Conservation (phyloP, 1,140 invertebrate species). For the Heliconius eleuchia region DNA sequence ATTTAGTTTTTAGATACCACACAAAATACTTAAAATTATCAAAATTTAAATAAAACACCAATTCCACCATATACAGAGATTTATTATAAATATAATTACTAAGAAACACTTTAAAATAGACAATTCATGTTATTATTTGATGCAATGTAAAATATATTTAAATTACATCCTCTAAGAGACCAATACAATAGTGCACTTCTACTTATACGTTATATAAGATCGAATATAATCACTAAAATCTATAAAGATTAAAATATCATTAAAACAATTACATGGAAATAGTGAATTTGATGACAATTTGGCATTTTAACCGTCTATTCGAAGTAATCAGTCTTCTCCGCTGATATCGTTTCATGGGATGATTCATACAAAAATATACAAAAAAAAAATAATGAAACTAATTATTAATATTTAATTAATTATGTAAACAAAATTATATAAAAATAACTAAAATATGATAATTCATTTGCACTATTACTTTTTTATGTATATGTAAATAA, state of each 20-base stretch:
- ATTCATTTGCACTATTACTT: not conserved
- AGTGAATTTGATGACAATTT: slow-evolving; percentile 44
- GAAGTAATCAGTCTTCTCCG: slow-evolving; percentile 75
- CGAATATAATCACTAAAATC: slow-evolving; percentile 26
- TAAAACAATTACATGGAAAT: slow-evolving; percentile 10
- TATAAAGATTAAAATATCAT: slow-evolving; percentile 26
- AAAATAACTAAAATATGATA: not conserved
- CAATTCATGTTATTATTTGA: slow-evolving; percentile 22
- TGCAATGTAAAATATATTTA: slow-evolving; percentile 25
- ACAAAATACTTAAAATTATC: not conserved
- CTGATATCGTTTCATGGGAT: slow-evolving; percentile 42
- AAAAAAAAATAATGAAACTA: not conserved
- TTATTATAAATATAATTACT: slow-evolving; percentile 68
- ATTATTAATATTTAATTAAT: slow-evolving; percentile 12
- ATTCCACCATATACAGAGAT: slow-evolving; percentile 49
- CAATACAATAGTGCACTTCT: slow-evolving; percentile 37
- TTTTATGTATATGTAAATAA: not conserved
- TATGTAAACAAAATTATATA: not conserved
- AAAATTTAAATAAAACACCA: slow-evolving; percentile 30
- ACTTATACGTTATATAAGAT: slow-evolving; percentile 22
- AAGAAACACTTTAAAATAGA: slow-evolving; percentile 35
- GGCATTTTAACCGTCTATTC: slow-evolving; percentile 56
- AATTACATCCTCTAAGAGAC: slow-evolving; percentile 29
- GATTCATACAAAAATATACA: slow-evolving; percentile 2
- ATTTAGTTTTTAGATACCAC: too few relatives aligned